Conservation (phyloP, 2,113 vertebrate genomes). For the Tautogolabrus adspersus region DNA sequence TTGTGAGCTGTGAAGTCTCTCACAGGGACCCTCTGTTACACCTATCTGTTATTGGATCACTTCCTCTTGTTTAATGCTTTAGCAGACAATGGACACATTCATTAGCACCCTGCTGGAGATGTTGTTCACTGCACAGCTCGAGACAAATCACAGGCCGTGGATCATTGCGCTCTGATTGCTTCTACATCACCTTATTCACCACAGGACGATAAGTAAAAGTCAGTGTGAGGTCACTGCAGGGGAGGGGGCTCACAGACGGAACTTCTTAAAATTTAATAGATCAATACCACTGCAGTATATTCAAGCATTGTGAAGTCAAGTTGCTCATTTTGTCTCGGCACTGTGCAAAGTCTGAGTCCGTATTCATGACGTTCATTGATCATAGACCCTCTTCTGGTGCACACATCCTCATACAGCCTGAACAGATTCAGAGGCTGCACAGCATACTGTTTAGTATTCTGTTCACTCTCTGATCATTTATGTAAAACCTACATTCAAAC, state of each 20-base stretch:
- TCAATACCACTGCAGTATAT: not conserved
- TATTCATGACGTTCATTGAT: too few relatives aligned
- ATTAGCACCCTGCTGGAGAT: slow-evolving; percentile 32
- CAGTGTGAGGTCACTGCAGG: not conserved
- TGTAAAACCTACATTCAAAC: not conserved
- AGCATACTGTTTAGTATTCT: not conserved
- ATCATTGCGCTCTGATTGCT: slow-evolving; percentile 29
- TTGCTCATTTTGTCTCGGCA: too few relatives aligned
- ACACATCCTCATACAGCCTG: not conserved
- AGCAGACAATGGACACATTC: slow-evolving; percentile 13
- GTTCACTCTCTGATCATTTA: not conserved
- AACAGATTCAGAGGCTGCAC: not conserved
- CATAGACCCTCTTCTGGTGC: too few relatives aligned
- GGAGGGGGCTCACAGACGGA: too few relatives aligned
- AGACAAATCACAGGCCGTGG: slow-evolving; percentile 1
- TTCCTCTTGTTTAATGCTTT: slow-evolving; percentile 34
- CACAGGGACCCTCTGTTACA: slow-evolving; percentile 5
- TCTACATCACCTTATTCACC: slow-evolving; percentile 14
- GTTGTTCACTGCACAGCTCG: not conserved
- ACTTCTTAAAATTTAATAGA: not conserved
- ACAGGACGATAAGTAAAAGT: not conserved
- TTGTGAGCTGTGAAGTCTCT: slow-evolving; percentile 14
- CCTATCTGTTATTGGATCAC: not conserved
- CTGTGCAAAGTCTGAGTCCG: too few relatives aligned
- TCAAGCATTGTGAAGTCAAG: not conserved